Evolutionary conservation across 2,888 invertebrate species (phyloP), one percentile per base, ranked within the genome.

Genomic region (Dryadula phaetusa): DNA sequence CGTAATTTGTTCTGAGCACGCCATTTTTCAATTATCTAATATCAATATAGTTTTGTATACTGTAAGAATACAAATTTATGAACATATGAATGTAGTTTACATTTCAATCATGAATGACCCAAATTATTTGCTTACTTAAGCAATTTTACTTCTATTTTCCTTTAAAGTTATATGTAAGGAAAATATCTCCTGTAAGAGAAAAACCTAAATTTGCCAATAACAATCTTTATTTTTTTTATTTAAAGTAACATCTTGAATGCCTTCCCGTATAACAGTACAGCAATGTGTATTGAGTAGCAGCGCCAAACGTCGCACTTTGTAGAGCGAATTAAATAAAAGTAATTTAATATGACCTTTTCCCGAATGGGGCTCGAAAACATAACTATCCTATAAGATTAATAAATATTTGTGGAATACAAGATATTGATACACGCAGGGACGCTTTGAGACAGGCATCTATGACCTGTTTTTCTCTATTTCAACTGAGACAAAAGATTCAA

Each of bases 41-140:
- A 90, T 88, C 90, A 91, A 91, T 91, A 90, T 88, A 88, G 85
- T 88, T 88, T 86, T 83, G 87, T 90, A 87, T 89, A 87, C 88
- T 79, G 83, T 82, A 79, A 83, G 82, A 87, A 86, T 85, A 77
- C 77, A 83, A 82, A 79, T 83, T 80, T 75, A 77, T 76, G 78
- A 54, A 22, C 22, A 37, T 54, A 22, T 14, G 37, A 54, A 37
- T 37, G 7, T 14, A 14, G 12, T 20, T n/a, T 34, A 37, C 1
- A 8, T 3, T 54, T 56, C 22, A 56, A 56, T 56, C 37, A 56
- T 37, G 7, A 8, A n/a, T 37, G 22, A 20, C 14, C 7, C 12
- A 10, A 40, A 37, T n/a, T 3, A 37, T n/a, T 8, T 20, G 6
- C 8, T 20, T 14, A 3, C 18, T 14, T 18, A n/a, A n/a, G n/a